Conservation (phyloP, 2,888 invertebrate genomes). For the Hirudinaria manillensis region DNA sequence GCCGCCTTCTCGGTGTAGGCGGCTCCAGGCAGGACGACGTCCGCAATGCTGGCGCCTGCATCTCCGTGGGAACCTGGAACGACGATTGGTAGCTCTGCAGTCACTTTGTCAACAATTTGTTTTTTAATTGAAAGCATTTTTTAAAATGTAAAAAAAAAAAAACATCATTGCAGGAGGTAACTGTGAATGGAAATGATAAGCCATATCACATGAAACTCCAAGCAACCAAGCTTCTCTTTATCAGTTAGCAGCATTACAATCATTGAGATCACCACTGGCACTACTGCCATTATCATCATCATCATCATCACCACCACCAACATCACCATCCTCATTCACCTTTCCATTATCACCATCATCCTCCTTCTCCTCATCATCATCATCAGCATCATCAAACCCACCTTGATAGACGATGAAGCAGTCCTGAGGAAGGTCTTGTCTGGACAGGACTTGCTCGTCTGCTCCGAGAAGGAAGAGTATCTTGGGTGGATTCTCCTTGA, state of each 20-base stretch:
- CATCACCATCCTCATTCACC: background rate
- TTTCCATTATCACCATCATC: constrained; percentile 1
- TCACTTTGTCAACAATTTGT: background rate
- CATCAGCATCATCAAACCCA: constrained; percentile 36
- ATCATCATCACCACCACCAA: background rate
- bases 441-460: constrained; percentile 74
- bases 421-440: constrained; percentile 71
- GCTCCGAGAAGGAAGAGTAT: constrained; percentile 86
- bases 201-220: background rate
- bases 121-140: background rate
- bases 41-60: constrained; percentile 81
- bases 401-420: constrained; percentile 76
- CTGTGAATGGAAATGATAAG: background rate
- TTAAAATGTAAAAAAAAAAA: background rate
- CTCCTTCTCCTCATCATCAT: background rate
- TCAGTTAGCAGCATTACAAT: too few relatives aligned
- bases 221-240: too few relatives aligned
- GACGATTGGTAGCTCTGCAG: background rate
- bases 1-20: constrained; percentile 97
- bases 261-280: background rate
- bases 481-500: constrained; percentile 63
- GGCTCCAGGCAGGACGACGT: constrained; percentile 83
- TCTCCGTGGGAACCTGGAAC: constrained; percentile 72
- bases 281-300: background rate
- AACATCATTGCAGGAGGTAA: background rate